Evolutionary conservation across 2,797 vertebrate species (phyloP), one percentile per base, ranked within the genome.

Genomic region (Poecile montanus): DNA sequence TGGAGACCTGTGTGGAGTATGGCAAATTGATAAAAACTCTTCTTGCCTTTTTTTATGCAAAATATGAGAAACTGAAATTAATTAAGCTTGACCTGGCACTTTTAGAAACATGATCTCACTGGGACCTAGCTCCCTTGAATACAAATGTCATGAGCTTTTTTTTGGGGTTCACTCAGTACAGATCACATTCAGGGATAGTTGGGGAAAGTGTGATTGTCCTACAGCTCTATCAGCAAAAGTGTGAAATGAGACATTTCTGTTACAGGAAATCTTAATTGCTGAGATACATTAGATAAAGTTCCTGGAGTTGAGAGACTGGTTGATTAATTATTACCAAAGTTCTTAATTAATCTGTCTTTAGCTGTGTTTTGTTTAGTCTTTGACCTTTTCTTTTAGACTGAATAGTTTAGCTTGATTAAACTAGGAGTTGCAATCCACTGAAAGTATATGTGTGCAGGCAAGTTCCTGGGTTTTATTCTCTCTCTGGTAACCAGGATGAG

Each of bases 1-100:
- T 85, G 71, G 72, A 92, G 51, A 65, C 15, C 12, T 76, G 4
- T 13, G 11, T n/a, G 63, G 61, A 74, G 13, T 22, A 54, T 44
- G 50, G 72, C 45, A 85, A 86, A 72, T 26, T 27, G 71, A 65
- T 76, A 56, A 50, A 85, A 92, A n/a, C 6, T 47, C 14, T 85
- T 85, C 66, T 82, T 91, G 30, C 11, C 5, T 66, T 25, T 7
- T 83, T 87, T 63, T 34, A 93, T 78, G 36, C n/a, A 57, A 78
- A 93, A 72, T 26, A 60, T 51, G 48, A 76, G 68, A 91, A 80
- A 83, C 29, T 89, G 44, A 29, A 88, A 66, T 84, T 92, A 94
- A 89, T 65, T 15, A 54, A 58, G 16, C 27, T 89, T 67, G 61
- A 74, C 50, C 32, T 77, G 53, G 34, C 27, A 42, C 7, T 2